Conservation (phyloP, 2,113 vertebrate genomes). For the Psittacus erithacus region DNA sequence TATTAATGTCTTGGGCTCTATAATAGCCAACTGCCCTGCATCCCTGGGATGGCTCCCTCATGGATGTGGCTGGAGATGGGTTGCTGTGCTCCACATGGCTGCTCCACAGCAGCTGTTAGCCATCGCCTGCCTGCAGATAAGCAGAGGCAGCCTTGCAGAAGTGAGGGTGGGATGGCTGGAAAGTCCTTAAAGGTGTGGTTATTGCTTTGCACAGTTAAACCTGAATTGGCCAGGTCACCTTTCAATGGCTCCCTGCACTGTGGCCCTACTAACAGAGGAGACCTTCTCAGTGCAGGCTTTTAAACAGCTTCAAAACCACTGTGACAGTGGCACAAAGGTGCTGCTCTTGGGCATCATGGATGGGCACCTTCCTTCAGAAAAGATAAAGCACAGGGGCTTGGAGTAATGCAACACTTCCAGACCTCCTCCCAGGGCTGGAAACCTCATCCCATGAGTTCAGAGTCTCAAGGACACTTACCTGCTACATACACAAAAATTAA, state of each 20-base stretch:
- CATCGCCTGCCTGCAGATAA: not conserved
- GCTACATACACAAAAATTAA: not conserved
- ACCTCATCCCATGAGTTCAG: not conserved
- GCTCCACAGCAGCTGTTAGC: not conserved
- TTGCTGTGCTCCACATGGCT: not conserved
- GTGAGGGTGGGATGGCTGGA: not conserved
- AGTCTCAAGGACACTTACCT: not conserved
- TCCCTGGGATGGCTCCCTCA: fast-evolving
- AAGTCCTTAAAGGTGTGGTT: not conserved
- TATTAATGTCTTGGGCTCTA: not conserved
- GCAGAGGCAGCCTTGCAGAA: not conserved
- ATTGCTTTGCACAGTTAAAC: not conserved
- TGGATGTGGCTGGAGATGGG: fast-evolving
- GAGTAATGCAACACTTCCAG: not conserved
- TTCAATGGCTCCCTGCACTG: not conserved
- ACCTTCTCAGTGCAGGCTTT: not conserved
- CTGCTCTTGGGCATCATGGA: fast-evolving
- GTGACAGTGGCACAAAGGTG: fast-evolving
- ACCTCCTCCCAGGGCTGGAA: not conserved
- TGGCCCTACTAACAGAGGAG: not conserved
- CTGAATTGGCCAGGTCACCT: not conserved
- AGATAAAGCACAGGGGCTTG: not conserved
- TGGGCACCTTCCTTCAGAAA: not conserved
- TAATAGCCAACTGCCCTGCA: not conserved
- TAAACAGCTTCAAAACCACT: not conserved